Percentiles rank a stretch among this genome's conserved stretches.
Conservation (phyloP, 2,797 vertebrate species). For the Buphagus erythrorhynchus region DNA sequence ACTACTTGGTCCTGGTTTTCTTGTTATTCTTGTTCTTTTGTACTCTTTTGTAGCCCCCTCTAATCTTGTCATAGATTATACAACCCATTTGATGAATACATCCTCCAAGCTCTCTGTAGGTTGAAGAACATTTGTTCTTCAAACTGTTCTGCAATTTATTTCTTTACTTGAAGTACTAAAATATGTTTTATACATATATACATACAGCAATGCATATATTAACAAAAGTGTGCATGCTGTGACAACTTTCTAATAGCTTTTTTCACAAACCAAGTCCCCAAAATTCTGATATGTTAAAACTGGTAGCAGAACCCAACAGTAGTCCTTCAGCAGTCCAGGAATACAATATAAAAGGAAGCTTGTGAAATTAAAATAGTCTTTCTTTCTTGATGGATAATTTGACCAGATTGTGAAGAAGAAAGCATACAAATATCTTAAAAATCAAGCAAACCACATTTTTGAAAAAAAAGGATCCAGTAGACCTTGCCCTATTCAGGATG, state of each 20-base stretch:
- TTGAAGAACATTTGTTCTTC: slow-evolving; percentile 21
- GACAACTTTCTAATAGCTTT: background rate
- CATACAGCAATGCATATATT: background rate
- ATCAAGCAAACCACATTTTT: background rate
- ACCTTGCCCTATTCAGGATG: background rate
- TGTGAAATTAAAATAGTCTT: background rate
- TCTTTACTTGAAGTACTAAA: background rate
- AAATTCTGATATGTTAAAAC: background rate
- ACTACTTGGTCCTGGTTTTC: background rate
- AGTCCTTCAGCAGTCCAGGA: background rate
- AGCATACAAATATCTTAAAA: background rate
- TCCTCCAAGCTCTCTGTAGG: background rate
- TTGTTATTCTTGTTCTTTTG: background rate
- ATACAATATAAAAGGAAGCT: background rate
- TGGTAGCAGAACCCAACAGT: background rate
- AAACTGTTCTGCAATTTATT: background rate
- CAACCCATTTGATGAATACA: background rate
- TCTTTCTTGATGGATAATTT: background rate
- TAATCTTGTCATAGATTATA: background rate
- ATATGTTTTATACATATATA: background rate
- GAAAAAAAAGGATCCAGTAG: background rate
- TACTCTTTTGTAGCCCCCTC: background rate
- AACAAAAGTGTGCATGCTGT: background rate
- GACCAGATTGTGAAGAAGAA: background rate
- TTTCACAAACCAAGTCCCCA: background rate